Base-by-base conservation (phyloP, 2,113 vertebrate genomes). In the Egretta garzetta region DNA sequence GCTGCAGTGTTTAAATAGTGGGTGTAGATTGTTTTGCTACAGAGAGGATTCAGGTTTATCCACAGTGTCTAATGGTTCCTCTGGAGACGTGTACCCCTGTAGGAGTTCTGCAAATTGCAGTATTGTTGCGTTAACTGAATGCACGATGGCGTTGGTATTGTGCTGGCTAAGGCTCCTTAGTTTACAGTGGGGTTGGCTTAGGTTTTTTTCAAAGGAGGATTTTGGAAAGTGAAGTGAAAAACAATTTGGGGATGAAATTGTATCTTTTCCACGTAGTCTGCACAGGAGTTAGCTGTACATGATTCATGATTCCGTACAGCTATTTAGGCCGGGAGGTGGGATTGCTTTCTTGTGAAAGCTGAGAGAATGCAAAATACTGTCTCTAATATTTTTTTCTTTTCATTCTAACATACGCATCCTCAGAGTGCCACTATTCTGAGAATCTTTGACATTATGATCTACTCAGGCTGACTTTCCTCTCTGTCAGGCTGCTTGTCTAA, bases 161-260 rank as follows among this genome's bases (percentile, higher is more conserved):
- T 67, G 26, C 47, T 82, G 39, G 17, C 66, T 85, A 26, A 13
- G 43, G 12, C 35, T 68, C 12, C 6, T 33, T 68, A 13, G 8
- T 14, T 79, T 43, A 13, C 58, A 21, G 2, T 30, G 39, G 35
- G 18, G 20, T 53, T 60, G 49, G 6, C 33, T 67, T 52, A 47
- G 43, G 5, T 17, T 41, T 70, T 83, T 74, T 49, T 14, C 2
- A 17, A 20, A 63, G 33, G 4, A 71, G 14, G 33, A 35, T 68
- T 93, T 85, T 59, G 43, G n/a, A 52, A 70, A 85, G 23, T 32
- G 28, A 70, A 39, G 18, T 86, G 32, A 90, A 79, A 82, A 88
- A 35, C 58, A 66, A 35, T 88, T 83, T 50, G 15, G 28, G n/a
- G 30, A 41, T 88, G 18, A 88, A 83, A 10, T n/a, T 64, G 18